Percentiles rank a stretch among this genome's conserved stretches.
phyloP scores from a whole-genome alignment of 2,797 vertebrate genomes.

The Erpetoichthys calabaricus region DNA sequence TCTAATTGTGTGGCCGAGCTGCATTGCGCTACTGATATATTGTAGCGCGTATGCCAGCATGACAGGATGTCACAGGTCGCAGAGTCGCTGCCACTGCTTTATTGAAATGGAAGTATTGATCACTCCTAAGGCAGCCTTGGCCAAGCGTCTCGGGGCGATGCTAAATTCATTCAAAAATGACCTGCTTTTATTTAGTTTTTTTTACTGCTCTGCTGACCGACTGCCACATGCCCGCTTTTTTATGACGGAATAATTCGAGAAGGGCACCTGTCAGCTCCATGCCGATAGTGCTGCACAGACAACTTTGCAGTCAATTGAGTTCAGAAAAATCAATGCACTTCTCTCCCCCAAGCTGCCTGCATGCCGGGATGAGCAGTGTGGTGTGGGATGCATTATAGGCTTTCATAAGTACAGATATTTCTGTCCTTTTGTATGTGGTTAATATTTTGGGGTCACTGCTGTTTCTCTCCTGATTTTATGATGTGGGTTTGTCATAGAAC shows the following conservation, averaged over 20 bases:
- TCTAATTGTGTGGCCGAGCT: no score
- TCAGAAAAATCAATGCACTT: constrained; percentile 84
- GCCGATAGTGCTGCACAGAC: constrained; percentile 94
- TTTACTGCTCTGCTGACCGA: constrained; percentile 37
- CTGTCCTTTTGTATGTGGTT: no score
- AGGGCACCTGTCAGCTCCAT: constrained; percentile 77
- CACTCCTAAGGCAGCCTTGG: constrained; percentile 57
- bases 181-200: constrained; percentile 32
- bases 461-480: no score
- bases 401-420: no score
- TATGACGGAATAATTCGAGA: constrained; percentile 90
- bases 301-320: constrained; percentile 97
- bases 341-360: constrained; percentile 8
- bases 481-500: no score
- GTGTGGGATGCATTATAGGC: neutral
- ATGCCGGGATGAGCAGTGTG: neutral
- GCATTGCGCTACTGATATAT: constrained; percentile 43
- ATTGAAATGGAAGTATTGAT: constrained; percentile 85
- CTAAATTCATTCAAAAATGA: constrained; percentile 52
- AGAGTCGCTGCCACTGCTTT: constrained; percentile 61
- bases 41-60: constrained; percentile 41
- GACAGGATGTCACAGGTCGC: constrained; percentile 54
- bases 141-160: constrained; percentile 49
- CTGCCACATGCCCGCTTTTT: constrained; percentile 58
- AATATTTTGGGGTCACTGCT: no score